Conservation (phyloP, 1,140 invertebrate species). For the Sinonovacula constricta region DNA sequence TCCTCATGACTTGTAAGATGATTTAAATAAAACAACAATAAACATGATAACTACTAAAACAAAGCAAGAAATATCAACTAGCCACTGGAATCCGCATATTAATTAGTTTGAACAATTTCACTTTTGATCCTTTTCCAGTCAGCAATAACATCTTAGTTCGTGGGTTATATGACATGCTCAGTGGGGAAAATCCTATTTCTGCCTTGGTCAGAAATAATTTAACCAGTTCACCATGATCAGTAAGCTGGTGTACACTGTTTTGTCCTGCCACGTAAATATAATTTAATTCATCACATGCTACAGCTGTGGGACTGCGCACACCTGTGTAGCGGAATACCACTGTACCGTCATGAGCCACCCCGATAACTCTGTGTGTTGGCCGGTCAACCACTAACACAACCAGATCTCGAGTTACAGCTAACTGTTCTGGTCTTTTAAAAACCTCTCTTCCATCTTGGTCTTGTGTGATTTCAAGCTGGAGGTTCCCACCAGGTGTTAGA, state of each 20-base stretch:
- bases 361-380: constrained; percentile 7
- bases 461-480: constrained; percentile 15
- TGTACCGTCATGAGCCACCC: constrained; percentile 17
- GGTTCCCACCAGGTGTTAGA: constrained; percentile 35
- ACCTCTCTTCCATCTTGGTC: constrained; percentile 2
- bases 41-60: too few species aligned
- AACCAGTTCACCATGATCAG: constrained; percentile 25
- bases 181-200: constrained; percentile 37
- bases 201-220: constrained; percentile 41
- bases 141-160: constrained; percentile 22
- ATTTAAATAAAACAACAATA: too few species aligned
- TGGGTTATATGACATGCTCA: constrained; percentile 19
- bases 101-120: constrained; percentile 25
- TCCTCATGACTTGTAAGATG: too few species aligned
- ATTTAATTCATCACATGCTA: constrained; percentile 35
- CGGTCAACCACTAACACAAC: constrained; percentile 21
- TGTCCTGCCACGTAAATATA: constrained; percentile 40
- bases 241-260: constrained; percentile 27
- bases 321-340: constrained; percentile 29
- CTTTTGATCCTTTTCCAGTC: constrained; percentile 36
- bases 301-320: constrained; percentile 7
- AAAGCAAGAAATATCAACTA: too few species aligned
- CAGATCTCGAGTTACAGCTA: constrained; percentile 23
- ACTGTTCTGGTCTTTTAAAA: constrained; percentile 16
- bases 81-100: too few species aligned